These are phyloP conservation scores for Phylloscopus whistleri DNA, from an alignment of 2,113 vertebrate species.

Conservation along the genomic window DNA sequence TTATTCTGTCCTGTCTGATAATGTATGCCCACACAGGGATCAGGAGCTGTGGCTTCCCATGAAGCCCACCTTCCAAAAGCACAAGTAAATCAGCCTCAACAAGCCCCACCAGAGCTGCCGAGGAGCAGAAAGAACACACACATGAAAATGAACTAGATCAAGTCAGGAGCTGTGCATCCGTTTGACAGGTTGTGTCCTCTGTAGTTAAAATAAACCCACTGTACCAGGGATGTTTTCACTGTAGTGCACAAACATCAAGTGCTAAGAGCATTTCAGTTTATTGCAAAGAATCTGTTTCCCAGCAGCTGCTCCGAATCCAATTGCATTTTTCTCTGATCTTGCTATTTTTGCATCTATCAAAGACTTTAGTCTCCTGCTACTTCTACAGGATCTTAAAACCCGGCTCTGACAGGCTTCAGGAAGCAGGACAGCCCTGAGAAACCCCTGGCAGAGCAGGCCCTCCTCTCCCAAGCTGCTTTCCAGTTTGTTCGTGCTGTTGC, in stretches of 20 bases:
- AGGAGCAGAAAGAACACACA: not conserved
- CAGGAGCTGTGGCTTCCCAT: not conserved
- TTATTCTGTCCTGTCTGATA: not conserved
- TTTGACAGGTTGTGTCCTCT: slow-evolving; percentile 41
- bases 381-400: not conserved
- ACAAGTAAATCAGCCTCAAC: not conserved
- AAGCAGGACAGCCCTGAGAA: not conserved
- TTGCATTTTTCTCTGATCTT: slow-evolving; percentile 38
- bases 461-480: not conserved
- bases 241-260: slow-evolving; percentile 5
- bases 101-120: not conserved
- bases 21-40: not conserved
- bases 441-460: not conserved
- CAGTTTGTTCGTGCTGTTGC: not conserved
- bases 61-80: not conserved
- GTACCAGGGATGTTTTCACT: not conserved
- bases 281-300: slow-evolving; percentile 4
- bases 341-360: slow-evolving; percentile 14
- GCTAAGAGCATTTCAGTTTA: slow-evolving; percentile 4
- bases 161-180: not conserved
- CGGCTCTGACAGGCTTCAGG: not conserved
- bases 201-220: slow-evolving; percentile 27
- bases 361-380: slow-evolving; percentile 24
- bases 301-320: slow-evolving; percentile 28
- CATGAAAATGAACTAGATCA: not conserved